These are phyloP conservation scores for Neuroterus valhalla DNA, from an alignment of 1,140 invertebrate species.

Conservation along the genomic window DNA sequence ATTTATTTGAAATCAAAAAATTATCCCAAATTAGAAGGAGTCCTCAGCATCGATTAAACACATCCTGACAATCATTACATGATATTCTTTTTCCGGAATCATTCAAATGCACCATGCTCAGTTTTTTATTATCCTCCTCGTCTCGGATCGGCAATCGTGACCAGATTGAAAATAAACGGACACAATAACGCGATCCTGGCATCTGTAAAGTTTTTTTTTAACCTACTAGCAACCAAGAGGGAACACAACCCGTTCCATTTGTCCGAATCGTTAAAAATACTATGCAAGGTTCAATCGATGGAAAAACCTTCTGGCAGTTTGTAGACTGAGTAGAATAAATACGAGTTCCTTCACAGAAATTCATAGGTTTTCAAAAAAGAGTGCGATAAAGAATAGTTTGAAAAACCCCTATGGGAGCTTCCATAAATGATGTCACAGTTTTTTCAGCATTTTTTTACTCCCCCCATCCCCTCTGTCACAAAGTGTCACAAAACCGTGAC, in stretches of 20 bases:
- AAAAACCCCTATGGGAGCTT: no score
- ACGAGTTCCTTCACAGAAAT: no score
- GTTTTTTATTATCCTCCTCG: slow-evolving; percentile 22
- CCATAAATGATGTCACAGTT: no score
- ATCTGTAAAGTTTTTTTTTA: slow-evolving; percentile 5
- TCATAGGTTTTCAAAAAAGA: no score
- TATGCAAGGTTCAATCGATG: neutral
- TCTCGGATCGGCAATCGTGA: slow-evolving; percentile 1
- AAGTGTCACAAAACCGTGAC: no score
- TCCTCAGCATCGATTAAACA: neutral
- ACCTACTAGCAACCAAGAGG: neutral
- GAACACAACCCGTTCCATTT: neutral
- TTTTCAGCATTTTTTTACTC: no score
- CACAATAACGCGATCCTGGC: slow-evolving; percentile 17
- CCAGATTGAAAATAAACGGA: slow-evolving; percentile 7
- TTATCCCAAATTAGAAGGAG: neutral
- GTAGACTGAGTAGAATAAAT: no score
- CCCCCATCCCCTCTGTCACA: no score
- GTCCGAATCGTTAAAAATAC: neutral
- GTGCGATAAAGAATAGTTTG: no score
- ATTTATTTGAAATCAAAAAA: neutral
- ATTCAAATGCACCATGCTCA: slow-evolving; percentile 9
- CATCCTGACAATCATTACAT: neutral
- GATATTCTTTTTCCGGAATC: slow-evolving; percentile 3
- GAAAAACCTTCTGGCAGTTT: no score